These are phyloP conservation scores for Hyposmocoma kahamanoa DNA, from an alignment of 1,140 invertebrate species.

Conservation along the genomic window DNA sequence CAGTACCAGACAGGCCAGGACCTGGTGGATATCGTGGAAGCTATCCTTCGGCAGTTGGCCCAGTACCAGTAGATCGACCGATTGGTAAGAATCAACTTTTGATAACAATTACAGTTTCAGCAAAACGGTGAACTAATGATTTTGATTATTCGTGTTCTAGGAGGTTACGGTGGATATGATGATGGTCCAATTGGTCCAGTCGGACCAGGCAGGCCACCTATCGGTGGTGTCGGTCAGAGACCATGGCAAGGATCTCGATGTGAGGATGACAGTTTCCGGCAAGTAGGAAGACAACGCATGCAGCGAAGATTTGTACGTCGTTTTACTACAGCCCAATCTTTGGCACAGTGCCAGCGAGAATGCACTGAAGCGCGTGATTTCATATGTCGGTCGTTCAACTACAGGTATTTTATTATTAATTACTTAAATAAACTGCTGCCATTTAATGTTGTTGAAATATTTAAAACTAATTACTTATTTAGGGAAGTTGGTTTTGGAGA, in stretches of 20 bases:
- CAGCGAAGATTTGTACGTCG: constrained; percentile 85
- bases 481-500: constrained; percentile 75
- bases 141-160: too few species aligned
- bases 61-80: constrained; percentile 44
- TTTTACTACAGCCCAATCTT: constrained; percentile 80
- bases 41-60: constrained; percentile 50
- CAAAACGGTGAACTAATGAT: too few species aligned
- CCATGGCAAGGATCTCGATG: constrained; percentile 74
- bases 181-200: constrained; percentile 50
- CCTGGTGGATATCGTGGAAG: constrained; percentile 52
- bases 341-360: constrained; percentile 86
- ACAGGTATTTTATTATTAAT: constrained; percentile 69
- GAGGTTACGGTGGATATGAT: constrained; percentile 47
- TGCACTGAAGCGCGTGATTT: constrained; percentile 89
- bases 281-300: constrained; percentile 85
- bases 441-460: not conserved
- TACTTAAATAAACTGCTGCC: too few species aligned
- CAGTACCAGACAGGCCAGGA: constrained; percentile 13
- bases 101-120: too few species aligned
- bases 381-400: constrained; percentile 92
- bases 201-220: constrained; percentile 34
- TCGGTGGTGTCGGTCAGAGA: constrained; percentile 34
- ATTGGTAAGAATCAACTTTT: constrained; percentile 46
- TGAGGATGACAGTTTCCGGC: constrained; percentile 88
- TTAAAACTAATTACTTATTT: constrained; percentile 1